Evolutionary conservation across 2,888 invertebrate species (phyloP).

Genomic region (Drosophila limbata): DNA sequence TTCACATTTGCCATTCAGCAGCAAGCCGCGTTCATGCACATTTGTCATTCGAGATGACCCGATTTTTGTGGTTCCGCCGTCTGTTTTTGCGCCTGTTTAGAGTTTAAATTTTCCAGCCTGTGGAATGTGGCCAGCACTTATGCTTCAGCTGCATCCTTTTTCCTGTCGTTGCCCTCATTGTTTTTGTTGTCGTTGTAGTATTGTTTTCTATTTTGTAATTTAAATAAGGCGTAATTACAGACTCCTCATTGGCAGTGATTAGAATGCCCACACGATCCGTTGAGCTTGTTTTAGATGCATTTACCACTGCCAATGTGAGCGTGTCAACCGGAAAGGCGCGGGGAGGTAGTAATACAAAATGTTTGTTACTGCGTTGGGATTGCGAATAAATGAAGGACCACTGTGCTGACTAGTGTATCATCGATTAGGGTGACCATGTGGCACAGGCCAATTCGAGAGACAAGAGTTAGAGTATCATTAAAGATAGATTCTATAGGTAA

Average conservation of each 20-base stretch:
- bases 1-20: constrained; percentile 30
- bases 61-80: constrained; percentile 70
- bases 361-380: not conserved
- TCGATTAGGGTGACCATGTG: not conserved
- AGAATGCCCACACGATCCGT: constrained; percentile 64
- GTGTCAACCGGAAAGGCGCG: not conserved
- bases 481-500: not conserved
- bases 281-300: constrained; percentile 44
- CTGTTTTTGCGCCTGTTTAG: constrained; percentile 73
- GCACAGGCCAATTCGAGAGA: not conserved
- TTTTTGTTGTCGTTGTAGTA: constrained; percentile 26
- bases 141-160: constrained; percentile 25
- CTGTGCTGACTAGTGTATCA: not conserved
- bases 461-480: not conserved
- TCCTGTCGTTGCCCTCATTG: constrained; percentile 7
- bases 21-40: constrained; percentile 47
- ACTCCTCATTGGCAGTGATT: constrained; percentile 69
- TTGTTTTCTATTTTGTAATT: constrained; percentile 68
- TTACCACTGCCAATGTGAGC: constrained; percentile 15
- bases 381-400: not conserved
- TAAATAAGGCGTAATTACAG: constrained; percentile 79
- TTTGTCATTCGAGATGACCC: constrained; percentile 78
- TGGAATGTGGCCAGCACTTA: constrained; percentile 44
- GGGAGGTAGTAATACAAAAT: not conserved
- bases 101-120: constrained; percentile 62